A percentile compares a stretch with the other conserved stretches of the same genome.
phyloP scores from a whole-genome alignment of 1,140 invertebrate species.

The Caenorhabditis latens region DNA sequence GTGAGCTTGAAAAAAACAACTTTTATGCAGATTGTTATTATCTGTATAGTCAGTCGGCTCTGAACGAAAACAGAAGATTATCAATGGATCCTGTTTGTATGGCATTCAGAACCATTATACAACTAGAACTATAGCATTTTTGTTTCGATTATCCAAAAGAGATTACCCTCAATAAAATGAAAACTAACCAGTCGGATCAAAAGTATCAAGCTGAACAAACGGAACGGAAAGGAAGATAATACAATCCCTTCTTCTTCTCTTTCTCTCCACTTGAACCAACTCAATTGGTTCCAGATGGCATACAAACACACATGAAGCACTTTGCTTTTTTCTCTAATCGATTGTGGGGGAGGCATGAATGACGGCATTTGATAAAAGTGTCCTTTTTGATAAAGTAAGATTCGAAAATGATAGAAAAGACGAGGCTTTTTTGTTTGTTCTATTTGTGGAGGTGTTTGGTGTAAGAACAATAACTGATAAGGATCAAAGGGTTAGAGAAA shows the following conservation, averaged over 20 bases:
- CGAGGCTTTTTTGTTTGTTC: not conserved
- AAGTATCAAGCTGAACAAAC: slow-evolving; percentile 54
- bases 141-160: too few relatives aligned
- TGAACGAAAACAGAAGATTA: too few relatives aligned
- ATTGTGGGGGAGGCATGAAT: slow-evolving; percentile 7
- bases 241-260: not conserved
- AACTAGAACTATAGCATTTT: too few relatives aligned
- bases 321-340: not conserved
- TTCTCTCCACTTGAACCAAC: not conserved
- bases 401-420: not conserved
- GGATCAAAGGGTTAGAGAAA: not conserved
- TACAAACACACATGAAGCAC: not conserved
- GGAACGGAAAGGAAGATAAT: slow-evolving; percentile 1
- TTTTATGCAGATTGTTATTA: too few relatives aligned
- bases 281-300: slow-evolving; percentile 44
- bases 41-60: too few relatives aligned
- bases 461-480: slow-evolving; percentile 23
- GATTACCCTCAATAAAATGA: not conserved
- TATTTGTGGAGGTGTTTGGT: slow-evolving; percentile 22
- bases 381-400: not conserved
- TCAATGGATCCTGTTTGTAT: too few relatives aligned
- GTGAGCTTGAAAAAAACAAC: too few relatives aligned
- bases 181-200: slow-evolving; percentile 12
- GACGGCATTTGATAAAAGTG: not conserved
- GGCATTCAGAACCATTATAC: too few relatives aligned